These are phyloP conservation scores for Chelonus insularis DNA, from an alignment of 1,140 invertebrate species.

Conservation along the genomic window DNA sequence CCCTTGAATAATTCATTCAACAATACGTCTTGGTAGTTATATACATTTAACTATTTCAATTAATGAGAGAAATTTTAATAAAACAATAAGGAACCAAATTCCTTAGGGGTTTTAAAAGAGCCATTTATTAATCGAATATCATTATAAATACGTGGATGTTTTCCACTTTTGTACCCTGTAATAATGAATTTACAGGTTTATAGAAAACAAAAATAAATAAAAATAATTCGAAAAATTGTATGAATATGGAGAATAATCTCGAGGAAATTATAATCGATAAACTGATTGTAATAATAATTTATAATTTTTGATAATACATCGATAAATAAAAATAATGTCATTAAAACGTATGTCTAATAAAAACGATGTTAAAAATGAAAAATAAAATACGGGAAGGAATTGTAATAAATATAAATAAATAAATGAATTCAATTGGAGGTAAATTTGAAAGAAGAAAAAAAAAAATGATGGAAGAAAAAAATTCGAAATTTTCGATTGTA, in stretches of 20 bases:
- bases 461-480: background rate
- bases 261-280: background rate
- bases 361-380: background rate
- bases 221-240: background rate
- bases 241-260: background rate
- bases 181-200: background rate
- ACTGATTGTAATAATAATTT: background rate
- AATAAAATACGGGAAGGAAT: background rate
- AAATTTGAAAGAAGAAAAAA: background rate
- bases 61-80: no score
- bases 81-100: no score
- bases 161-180: background rate
- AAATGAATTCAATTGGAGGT: no score
- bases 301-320: background rate
- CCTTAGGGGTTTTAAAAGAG: no score
- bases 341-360: background rate
- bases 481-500: conserved; percentile 27
- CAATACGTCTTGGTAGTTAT: no score
- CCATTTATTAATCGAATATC: background rate
- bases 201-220: background rate
- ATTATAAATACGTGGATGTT: background rate
- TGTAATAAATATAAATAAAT: no score
- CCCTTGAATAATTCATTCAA: no score
- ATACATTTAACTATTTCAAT: no score
- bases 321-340: background rate